A percentile compares a stretch with the other conserved stretches of the same genome.
phyloP scores from a whole-genome alignment of 2,113 vertebrate genomes.

The Emydocephalus ijimae region DNA sequence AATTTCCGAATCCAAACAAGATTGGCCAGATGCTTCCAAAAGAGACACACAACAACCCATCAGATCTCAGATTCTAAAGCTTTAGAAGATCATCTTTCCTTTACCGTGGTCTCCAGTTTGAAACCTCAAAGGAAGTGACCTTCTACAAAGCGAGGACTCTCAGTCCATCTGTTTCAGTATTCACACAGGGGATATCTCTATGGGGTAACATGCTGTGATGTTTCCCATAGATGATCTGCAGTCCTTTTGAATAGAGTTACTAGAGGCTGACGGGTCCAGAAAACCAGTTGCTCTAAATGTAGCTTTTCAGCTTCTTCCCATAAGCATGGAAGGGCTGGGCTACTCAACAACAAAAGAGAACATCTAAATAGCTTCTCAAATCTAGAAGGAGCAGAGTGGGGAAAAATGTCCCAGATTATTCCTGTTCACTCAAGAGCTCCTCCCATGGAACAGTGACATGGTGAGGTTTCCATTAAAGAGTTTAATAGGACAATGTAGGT shows the following conservation, averaged over 20 bases:
- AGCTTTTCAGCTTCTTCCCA: neutral
- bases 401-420: neutral
- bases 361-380: neutral
- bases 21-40: no score
- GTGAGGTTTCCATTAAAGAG: neutral
- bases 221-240: neutral
- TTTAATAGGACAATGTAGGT: neutral
- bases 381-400: neutral
- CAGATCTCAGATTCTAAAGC: no score
- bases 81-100: no score
- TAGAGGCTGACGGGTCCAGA: neutral
- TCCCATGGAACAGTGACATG: neutral
- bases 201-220: no score
- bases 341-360: neutral
- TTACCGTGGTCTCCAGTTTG: no score
- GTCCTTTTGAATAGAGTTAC: neutral
- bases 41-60: no score
- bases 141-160: no score
- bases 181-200: no score
- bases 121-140: no score
- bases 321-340: neutral
- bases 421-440: neutral
- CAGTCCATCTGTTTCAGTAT: no score
- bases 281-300: neutral
- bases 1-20: no score